Conservation (phyloP, 92 coral and sea anemone genomes). For the Actinostola sp. region DNA sequence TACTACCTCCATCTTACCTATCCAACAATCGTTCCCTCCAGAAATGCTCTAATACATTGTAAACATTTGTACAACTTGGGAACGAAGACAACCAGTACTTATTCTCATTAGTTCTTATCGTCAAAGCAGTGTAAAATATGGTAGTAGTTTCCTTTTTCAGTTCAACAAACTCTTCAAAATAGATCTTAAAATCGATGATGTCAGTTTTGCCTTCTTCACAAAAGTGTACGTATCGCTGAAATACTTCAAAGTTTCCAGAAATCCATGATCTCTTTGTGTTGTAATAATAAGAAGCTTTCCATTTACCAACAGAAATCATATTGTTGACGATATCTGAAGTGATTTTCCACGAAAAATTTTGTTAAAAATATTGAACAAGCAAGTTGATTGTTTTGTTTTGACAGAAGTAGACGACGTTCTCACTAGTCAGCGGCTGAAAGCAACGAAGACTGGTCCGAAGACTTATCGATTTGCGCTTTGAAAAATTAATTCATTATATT, state of each 20-base stretch:
- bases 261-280: slow-evolving; percentile 72
- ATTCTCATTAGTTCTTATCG: slow-evolving; percentile 59
- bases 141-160: slow-evolving; percentile 77
- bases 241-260: slow-evolving; percentile 69
- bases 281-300: slow-evolving; percentile 93
- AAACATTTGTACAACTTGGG: slow-evolving; percentile 73
- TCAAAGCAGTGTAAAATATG: slow-evolving; percentile 80
- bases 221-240: slow-evolving; percentile 77
- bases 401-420: not conserved
- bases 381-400: not conserved
- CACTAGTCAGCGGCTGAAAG: slow-evolving; percentile 1
- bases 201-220: slow-evolving; percentile 50
- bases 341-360: not conserved
- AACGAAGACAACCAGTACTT: slow-evolving; percentile 95
- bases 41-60: slow-evolving; percentile 86
- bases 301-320: slow-evolving; percentile 76
- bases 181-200: slow-evolving; percentile 57
- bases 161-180: slow-evolving; percentile 78
- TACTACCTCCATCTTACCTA: slow-evolving; percentile 34
- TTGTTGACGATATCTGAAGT: not conserved
- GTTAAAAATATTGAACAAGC: not conserved
- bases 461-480: not conserved
- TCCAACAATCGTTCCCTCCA: slow-evolving; percentile 87
- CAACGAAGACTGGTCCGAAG: not conserved
- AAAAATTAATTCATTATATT: too few relatives aligned